These are phyloP conservation scores for Eupithecia insigniata DNA, from an alignment of 2,888 invertebrate genomes.

Conservation along the genomic window DNA sequence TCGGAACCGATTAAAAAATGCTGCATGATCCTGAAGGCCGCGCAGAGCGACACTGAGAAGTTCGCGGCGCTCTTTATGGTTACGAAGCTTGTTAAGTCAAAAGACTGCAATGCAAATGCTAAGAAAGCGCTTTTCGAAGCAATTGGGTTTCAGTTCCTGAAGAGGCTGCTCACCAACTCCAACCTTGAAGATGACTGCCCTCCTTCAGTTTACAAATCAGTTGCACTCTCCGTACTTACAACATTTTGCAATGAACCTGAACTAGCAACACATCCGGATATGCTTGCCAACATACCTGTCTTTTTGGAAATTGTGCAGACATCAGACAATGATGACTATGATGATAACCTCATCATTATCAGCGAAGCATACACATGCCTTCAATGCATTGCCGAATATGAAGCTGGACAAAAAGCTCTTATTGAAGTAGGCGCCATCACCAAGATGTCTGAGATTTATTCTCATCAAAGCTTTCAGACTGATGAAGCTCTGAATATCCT, in stretches of 20 bases:
- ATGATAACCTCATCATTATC: constrained; percentile 93
- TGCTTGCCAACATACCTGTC: constrained; percentile 92
- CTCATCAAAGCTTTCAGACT: constrained; percentile 94
- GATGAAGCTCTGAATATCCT: constrained; percentile 94
- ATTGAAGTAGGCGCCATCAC: constrained; percentile 90
- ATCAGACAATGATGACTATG: constrained; percentile 92
- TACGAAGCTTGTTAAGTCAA: constrained; percentile 93
- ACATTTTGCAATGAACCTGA: constrained; percentile 93
- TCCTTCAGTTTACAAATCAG: constrained; percentile 94
- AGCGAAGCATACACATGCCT: constrained; percentile 94
- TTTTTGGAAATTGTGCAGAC: constrained; percentile 93
- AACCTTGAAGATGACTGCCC: constrained; percentile 94
- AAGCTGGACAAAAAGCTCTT: constrained; percentile 91
- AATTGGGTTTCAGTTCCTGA: constrained; percentile 94
- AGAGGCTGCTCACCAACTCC: constrained; percentile 89
- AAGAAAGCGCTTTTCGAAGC: constrained; percentile 93
- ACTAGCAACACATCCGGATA: constrained; percentile 91
- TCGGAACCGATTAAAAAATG: constrained; percentile 94
- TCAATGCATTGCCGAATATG: constrained; percentile 90
- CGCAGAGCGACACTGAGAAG: constrained; percentile 94
- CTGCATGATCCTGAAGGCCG: constrained; percentile 90
- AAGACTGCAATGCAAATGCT: constrained; percentile 90
- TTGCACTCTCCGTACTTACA: constrained; percentile 93
- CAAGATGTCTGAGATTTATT: constrained; percentile 93
- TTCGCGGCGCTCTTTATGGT: constrained; percentile 96